Conservation (phyloP, 2,888 invertebrate genomes). For the Hyppa rectilinea region DNA sequence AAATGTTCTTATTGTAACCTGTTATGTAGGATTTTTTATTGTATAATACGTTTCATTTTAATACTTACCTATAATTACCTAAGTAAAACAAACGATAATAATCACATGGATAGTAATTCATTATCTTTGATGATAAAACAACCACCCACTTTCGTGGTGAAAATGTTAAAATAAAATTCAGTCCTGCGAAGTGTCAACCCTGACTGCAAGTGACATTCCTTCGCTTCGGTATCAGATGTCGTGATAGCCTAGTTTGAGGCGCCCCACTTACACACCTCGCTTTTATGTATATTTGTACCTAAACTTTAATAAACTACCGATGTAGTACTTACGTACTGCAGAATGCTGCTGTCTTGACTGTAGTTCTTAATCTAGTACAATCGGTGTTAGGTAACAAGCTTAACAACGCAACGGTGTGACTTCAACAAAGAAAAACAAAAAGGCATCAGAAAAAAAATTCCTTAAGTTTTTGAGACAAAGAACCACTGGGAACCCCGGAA, state of each 20-base stretch:
- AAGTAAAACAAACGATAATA: background rate
- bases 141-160: background rate
- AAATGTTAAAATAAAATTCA: too few species aligned
- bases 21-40: background rate
- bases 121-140: background rate
- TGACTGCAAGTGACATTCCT: slow-evolving; percentile 57
- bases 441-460: background rate
- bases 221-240: slow-evolving; percentile 68
- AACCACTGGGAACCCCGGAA: background rate
- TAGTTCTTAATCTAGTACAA: background rate
- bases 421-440: background rate
- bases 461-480: background rate
- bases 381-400: background rate
- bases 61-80: background rate
- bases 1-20: background rate
- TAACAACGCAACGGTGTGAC: background rate
- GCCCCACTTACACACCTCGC: slow-evolving; percentile 66
- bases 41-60: too few species aligned
- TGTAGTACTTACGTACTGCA: background rate
- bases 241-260: slow-evolving; percentile 75
- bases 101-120: background rate
- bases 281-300: slow-evolving; percentile 31
- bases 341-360: background rate
- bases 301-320: background rate
- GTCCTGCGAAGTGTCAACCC: slow-evolving; percentile 30